These are phyloP conservation scores for Tauraco erythrolophus DNA, from an alignment of 2,113 vertebrate genomes.

Conservation along the genomic window DNA sequence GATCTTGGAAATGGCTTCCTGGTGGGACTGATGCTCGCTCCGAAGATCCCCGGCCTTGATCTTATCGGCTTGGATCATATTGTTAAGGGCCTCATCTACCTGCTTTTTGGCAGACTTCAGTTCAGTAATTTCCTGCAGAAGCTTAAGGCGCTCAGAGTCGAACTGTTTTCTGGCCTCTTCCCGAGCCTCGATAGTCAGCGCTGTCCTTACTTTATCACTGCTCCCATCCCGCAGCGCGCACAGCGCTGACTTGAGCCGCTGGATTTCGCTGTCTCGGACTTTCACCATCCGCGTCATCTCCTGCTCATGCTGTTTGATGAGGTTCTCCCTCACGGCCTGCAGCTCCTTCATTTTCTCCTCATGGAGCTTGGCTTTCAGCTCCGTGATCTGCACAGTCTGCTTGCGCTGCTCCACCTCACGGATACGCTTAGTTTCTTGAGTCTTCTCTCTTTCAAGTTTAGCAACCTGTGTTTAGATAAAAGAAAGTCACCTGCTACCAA, in stretches of 20 bases:
- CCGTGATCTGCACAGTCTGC: conserved; percentile 92
- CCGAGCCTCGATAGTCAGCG: conserved; percentile 91
- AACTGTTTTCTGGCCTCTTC: conserved; percentile 97
- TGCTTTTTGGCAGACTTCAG: conserved; percentile 93
- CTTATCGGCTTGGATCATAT: conserved; percentile 96
- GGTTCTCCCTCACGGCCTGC: conserved; percentile 91
- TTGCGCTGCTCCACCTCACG: conserved; percentile 97
- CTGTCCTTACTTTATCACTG: conserved; percentile 95
- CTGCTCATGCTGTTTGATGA: conserved; percentile 95
- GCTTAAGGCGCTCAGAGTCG: conserved; percentile 94
- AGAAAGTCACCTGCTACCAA: neutral
- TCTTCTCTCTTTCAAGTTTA: conserved; percentile 96
- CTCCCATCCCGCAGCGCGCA: conserved; percentile 91
- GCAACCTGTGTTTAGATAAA: conserved; percentile 80
- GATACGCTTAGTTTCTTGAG: conserved; percentile 93
- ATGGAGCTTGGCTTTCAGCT: conserved; percentile 95
- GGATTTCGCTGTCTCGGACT: conserved; percentile 94
- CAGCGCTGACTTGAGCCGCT: conserved; percentile 91
- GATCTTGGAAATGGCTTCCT: conserved; percentile 97
- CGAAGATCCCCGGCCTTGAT: conserved; percentile 96
- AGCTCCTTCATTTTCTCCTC: conserved; percentile 98
- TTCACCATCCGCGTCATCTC: conserved; percentile 92
- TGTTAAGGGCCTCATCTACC: conserved; percentile 94
- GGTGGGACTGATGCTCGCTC: conserved; percentile 95
- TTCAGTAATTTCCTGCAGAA: conserved; percentile 93